A percentile compares a stretch with the other conserved stretches of the same genome.
Conservation (phyloP, 2,888 invertebrate genomes). For the Tiphia femorata region DNA sequence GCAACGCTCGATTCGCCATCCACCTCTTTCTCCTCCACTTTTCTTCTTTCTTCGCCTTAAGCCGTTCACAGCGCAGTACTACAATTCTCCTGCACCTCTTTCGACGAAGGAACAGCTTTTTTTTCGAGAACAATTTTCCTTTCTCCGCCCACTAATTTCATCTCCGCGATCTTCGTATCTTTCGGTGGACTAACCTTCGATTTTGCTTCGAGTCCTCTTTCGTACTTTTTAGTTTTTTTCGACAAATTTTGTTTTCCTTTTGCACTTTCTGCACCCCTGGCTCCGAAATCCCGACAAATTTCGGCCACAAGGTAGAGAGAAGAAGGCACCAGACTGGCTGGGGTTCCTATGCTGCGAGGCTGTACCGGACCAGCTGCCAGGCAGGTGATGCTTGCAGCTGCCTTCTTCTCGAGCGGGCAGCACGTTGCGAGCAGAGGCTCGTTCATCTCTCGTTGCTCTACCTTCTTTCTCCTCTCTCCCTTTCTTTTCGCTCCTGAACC, state of each 20-base stretch:
- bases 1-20: neutral
- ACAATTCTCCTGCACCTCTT: no score
- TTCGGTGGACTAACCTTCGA: no score
- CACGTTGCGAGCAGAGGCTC: no score
- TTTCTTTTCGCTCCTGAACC: neutral
- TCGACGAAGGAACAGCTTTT: no score
- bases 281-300: no score
- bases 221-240: neutral
- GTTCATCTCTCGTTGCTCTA: slow-evolving; percentile 16
- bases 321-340: no score
- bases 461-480: neutral
- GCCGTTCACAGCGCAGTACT: no score
- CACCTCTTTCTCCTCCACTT: neutral
- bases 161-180: no score
- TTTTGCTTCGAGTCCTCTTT: neutral
- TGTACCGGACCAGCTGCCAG: slow-evolving; percentile 43
- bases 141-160: no score
- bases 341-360: slow-evolving; percentile 1
- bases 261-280: neutral
- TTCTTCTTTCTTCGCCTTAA: neutral
- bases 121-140: no score
- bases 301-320: no score
- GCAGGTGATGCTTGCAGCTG: slow-evolving; percentile 59
- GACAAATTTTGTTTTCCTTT: no score
- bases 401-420: neutral